Percentiles rank a stretch among this genome's conserved stretches.
phyloP scores from a whole-genome alignment of 92 coral and sea anemone genomes.

The Paramuricea clavata region DNA sequence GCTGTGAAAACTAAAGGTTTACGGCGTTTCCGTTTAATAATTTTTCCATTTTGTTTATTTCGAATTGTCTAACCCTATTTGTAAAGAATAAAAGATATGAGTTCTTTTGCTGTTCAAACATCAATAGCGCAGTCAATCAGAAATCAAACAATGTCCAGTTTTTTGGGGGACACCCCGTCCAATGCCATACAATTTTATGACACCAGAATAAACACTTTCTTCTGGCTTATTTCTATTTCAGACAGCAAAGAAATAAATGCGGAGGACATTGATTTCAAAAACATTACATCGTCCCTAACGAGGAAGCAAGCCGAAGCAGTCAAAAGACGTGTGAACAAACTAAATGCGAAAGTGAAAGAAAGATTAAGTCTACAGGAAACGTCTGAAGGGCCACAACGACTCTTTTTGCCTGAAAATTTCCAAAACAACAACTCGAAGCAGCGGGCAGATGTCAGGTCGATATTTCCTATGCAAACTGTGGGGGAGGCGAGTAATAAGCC shows the following conservation, averaged over 20 bases:
- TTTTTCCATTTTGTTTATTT: too few species aligned
- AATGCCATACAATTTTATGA: too few species aligned
- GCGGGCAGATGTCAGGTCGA: slow-evolving; percentile 86
- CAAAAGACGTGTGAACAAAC: slow-evolving; percentile 80
- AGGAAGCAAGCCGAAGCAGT: slow-evolving; percentile 98
- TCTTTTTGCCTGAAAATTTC: slow-evolving; percentile 3
- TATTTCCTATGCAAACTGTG: slow-evolving; percentile 87
- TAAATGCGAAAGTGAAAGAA: slow-evolving; percentile 85
- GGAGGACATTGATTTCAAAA: slow-evolving; percentile 79
- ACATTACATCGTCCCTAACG: slow-evolving; percentile 91
- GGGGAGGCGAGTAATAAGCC: slow-evolving; percentile 84
- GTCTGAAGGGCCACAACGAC: slow-evolving; percentile 11
- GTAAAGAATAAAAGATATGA: too few species aligned
- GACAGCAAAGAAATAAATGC: slow-evolving; percentile 98
- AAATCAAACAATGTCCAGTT: too few species aligned
- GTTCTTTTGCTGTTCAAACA: too few species aligned
- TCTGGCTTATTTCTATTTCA: slow-evolving; percentile 52
- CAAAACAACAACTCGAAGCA: slow-evolving; percentile 48
- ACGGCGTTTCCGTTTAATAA: too few species aligned
- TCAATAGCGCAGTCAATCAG: too few species aligned
- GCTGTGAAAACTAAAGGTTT: too few species aligned
- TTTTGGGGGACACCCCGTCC: too few species aligned
- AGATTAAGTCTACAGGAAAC: slow-evolving; percentile 65
- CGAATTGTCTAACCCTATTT: too few species aligned
- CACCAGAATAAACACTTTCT: too few species aligned